These are phyloP conservation scores for Cervus canadensis DNA, from an alignment of 2,113 vertebrate species.

Conservation along the genomic window DNA sequence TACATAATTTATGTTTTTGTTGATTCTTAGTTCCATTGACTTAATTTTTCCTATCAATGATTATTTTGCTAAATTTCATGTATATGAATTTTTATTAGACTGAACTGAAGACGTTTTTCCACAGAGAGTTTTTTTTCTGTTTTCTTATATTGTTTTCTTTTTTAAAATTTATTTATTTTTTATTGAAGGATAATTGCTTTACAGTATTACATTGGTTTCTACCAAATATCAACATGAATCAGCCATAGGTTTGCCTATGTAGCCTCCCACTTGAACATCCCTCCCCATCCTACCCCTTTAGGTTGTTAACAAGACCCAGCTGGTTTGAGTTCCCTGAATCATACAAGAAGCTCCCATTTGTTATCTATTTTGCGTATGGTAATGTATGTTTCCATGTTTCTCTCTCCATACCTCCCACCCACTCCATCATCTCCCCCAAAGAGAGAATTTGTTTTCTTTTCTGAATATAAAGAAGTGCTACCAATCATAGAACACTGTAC, in stretches of 20 bases:
- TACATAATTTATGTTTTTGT: not conserved
- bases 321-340: not conserved
- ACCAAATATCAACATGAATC: not conserved
- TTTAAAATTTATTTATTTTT: not conserved
- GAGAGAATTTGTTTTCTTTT: not conserved
- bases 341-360: not conserved
- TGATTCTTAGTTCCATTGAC: not conserved
- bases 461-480: not conserved
- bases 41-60: not conserved
- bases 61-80: not conserved
- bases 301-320: not conserved
- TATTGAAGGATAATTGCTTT: not conserved
- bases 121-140: not conserved
- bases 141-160: not conserved
- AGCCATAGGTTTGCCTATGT: not conserved
- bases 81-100: not conserved
- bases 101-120: not conserved
- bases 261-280: not conserved
- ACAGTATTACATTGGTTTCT: not conserved
- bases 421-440: not conserved
- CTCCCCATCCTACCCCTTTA: not conserved
- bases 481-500: not conserved
- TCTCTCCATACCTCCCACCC: not conserved
- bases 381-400: not conserved
- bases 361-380: not conserved